phyloP scores from a whole-genome alignment of 2,888 invertebrate species.

The Alcis repandata region DNA sequence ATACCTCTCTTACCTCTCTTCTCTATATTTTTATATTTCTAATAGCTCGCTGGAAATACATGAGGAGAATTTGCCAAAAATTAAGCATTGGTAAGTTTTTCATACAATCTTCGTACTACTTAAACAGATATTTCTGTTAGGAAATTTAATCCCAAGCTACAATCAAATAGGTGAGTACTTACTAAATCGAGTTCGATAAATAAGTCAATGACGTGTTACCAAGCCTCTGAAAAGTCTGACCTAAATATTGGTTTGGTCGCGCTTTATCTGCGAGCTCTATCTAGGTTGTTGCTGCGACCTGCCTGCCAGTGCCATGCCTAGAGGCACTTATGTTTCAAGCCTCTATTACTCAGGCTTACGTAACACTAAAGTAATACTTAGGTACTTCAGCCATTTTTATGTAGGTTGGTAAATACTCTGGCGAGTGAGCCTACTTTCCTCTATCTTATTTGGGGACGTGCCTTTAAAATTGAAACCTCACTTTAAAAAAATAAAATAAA shows the following conservation, averaged over 20 bases:
- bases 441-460: no score
- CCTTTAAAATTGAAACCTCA: no score
- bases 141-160: no score
- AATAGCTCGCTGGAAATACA: no score
- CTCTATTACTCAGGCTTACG: constrained; percentile 6
- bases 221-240: not conserved
- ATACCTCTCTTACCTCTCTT: no score
- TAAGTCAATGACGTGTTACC: not conserved
- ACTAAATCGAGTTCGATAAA: not conserved
- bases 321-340: constrained; percentile 3
- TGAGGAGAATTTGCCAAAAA: no score
- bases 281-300: constrained; percentile 11
- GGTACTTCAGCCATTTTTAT: not conserved
- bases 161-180: no score
- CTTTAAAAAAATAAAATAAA: no score
- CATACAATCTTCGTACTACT: no score
- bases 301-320: not conserved
- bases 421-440: not conserved
- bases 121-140: no score
- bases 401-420: not conserved
- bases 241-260: constrained; percentile 7
- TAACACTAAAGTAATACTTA: not conserved
- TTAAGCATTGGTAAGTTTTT: no score
- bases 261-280: not conserved
- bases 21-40: no score